Base-by-base conservation (phyloP, 2,113 vertebrate genomes). In the Hyla sarda region DNA sequence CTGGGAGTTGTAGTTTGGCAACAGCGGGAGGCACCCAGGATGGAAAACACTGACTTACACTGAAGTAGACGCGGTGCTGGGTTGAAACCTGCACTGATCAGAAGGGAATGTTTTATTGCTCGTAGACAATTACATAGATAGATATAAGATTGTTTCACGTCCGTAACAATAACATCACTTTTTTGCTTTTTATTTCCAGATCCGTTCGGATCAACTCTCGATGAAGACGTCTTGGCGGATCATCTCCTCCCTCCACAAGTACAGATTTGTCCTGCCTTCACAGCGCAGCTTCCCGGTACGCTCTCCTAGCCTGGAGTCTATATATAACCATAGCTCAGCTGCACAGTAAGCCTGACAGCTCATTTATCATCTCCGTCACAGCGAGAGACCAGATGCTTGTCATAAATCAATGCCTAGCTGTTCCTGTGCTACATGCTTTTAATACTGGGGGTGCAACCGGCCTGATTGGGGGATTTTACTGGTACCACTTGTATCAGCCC, bases 191-290 rank as follows among this genome's bases (percentile, higher is more conserved):
- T 32, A 89, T 69, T 88, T 60, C 3, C 89, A 95, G 94, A 93
- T 37, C 86, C 92, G 14, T 93, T 92, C 87, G 65, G 82, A 88
- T 21, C 88, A 82, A 89, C 88, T 87, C 76, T 83, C 45, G 8
- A 85, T 78, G 93, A 89, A 84, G 90, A 91, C 0, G 41, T 47
- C 13, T 82, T 93, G 52, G 88, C 88, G 0, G 93, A 91, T 0
- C 2, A 93, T 1, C 67, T 89, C 0, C 88, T 91, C 19, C 88
- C 93, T n/a, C 0, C 90, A 16, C 90, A 87, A 83, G 65, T 88
- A 86, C 79, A 60, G 86, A 86, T 2, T 0, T 30, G 82, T 60
- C 85, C 90, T 0, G 19, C 89, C 25, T 91, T 91, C 88, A 23
- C 75, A 0, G 91, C 62, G n/a, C 56, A 16, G 73, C 56, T 37